Evolutionary conservation across 1,140 invertebrate species (phyloP).

Genomic region (Nylanderia fulva): DNA sequence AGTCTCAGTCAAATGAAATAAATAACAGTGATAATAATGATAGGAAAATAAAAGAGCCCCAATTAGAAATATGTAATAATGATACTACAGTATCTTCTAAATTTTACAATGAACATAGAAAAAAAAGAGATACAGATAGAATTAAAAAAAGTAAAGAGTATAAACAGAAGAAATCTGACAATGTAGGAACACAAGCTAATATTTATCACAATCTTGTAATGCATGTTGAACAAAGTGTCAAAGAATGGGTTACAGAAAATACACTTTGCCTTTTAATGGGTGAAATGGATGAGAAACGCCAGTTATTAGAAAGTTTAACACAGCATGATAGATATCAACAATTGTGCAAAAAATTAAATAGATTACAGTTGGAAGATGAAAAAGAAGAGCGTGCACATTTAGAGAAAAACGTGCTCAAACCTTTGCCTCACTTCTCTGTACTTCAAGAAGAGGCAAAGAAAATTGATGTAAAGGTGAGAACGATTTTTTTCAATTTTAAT

Average conservation of each 20-base stretch:
- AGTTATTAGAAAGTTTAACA: slow-evolving; percentile 77
- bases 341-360: slow-evolving; percentile 82
- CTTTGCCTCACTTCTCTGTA: slow-evolving; percentile 81
- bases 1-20: neutral
- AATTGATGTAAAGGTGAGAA: slow-evolving; percentile 83
- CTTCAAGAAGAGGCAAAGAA: slow-evolving; percentile 82
- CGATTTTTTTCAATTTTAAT: slow-evolving; percentile 24
- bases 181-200: slow-evolving; percentile 31
- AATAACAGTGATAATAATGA: neutral
- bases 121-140: slow-evolving; percentile 34
- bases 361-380: slow-evolving; percentile 76
- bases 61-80: neutral
- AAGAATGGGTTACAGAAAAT: slow-evolving; percentile 84
- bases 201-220: slow-evolving; percentile 68
- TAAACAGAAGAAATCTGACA: slow-evolving; percentile 47
- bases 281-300: slow-evolving; percentile 75
- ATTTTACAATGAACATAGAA: neutral
- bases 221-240: slow-evolving; percentile 80
- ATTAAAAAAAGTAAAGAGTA: slow-evolving; percentile 27
- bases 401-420: slow-evolving; percentile 76
- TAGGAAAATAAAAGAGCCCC: neutral
- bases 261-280: slow-evolving; percentile 81
- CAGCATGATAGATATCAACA: slow-evolving; percentile 77
- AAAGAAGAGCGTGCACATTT: slow-evolving; percentile 67
- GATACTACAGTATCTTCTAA: neutral